Evolutionary conservation across 2,888 invertebrate species (phyloP).

Genomic region (Harmothoe impar): DNA sequence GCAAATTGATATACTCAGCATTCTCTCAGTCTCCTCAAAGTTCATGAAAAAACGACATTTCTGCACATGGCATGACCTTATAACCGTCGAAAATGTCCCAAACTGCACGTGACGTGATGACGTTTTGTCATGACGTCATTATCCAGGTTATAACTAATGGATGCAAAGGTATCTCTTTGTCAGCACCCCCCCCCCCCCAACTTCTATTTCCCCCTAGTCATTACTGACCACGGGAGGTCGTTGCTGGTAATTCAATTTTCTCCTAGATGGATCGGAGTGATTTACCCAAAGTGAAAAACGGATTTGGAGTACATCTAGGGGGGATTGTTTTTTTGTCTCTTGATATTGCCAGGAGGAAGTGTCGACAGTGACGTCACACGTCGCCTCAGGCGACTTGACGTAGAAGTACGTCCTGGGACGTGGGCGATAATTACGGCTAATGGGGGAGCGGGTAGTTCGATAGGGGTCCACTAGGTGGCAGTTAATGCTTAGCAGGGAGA

Average conservation of each 20-base stretch:
- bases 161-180: not conserved
- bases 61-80: too few species aligned
- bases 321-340: not conserved
- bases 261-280: not conserved
- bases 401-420: not conserved
- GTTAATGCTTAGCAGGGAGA: conserved; percentile 1
- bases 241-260: not conserved
- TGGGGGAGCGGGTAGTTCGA: not conserved
- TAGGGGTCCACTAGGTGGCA: not conserved
- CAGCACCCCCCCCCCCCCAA: not conserved
- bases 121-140: not conserved
- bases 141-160: not conserved
- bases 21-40: too few species aligned
- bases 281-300: not conserved
- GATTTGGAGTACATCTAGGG: not conserved
- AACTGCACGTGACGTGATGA: too few species aligned
- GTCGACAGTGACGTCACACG: not conserved
- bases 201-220: not conserved
- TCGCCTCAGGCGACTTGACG: not conserved
- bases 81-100: too few species aligned
- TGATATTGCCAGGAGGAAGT: not conserved
- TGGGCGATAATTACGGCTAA: conserved; percentile 28
- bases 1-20: too few species aligned
- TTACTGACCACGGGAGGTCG: conserved; percentile 3
- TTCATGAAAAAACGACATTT: too few species aligned